Percentiles rank a stretch among this genome's conserved stretches.
Conservation (phyloP, 2,113 vertebrate genomes). For the Bothrops jararaca region DNA sequence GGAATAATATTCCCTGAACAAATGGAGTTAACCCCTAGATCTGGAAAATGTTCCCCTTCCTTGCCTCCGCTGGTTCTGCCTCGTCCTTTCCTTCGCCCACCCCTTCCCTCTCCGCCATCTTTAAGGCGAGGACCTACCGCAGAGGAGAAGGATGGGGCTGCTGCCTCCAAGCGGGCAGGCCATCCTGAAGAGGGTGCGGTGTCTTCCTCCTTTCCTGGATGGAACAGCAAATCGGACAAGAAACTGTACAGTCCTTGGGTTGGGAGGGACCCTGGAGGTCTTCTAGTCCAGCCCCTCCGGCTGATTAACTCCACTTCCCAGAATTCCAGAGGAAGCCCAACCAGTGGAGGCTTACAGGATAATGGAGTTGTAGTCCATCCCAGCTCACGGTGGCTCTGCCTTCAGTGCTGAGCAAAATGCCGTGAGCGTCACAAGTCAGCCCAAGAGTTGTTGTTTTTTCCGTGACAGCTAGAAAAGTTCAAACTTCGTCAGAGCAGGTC, state of each 20-base stretch:
- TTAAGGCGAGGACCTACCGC: not conserved
- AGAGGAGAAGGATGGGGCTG: not conserved
- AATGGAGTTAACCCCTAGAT: not conserved
- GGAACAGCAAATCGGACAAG: not conserved
- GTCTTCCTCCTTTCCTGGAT: not conserved
- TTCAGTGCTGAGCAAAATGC: not conserved
- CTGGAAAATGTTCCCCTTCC: not conserved
- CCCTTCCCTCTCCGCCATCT: not conserved
- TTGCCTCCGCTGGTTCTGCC: not conserved
- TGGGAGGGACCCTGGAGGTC: not conserved
- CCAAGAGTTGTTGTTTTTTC: not conserved
- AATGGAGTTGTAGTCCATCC: not conserved
- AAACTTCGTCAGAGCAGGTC: not conserved
- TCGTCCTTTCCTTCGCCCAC: not conserved
- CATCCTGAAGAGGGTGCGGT: not conserved
- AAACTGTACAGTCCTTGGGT: not conserved
- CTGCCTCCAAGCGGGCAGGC: not conserved
- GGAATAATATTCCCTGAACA: not conserved
- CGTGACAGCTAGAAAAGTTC: not conserved
- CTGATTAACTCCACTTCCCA: not conserved
- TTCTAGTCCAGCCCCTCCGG: not conserved
- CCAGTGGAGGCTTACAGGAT: not conserved
- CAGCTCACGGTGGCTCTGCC: not conserved
- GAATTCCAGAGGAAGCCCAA: not conserved
- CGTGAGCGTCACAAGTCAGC: fast-evolving